Base-by-base conservation (phyloP, 1,140 invertebrate genomes). In the Propsilocerus akamusi region DNA sequence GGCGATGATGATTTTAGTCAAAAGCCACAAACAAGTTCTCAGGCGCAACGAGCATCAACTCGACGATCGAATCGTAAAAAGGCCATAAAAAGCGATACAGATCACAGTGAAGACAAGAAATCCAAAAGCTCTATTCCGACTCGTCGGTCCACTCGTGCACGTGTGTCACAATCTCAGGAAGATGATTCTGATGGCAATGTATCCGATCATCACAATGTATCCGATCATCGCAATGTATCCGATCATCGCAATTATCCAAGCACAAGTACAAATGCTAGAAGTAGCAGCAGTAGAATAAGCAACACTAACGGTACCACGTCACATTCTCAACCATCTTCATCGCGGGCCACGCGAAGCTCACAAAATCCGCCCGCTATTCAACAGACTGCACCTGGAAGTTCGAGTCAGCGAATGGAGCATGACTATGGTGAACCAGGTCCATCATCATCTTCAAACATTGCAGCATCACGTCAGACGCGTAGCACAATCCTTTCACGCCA, bases 161-260 rank as follows among this genome's bases (percentile, higher is more conserved):
- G 22, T 17, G 25, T 12, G 14, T 47, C 25, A n/a, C 46, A 25
- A 25, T 25, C 23, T 4, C 34, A 46, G 20, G 48, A 49, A 22
- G 48, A 49, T 34, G 51, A 49, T 37, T 28, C 26, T 7, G 12
- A 28, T 46, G 28, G n/a, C 32, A 24, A 14, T 34, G 46, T 20
- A 20, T 17, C 23, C 25, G 26, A 41, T 28, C 47, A 49, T 49
- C 25, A 24, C 26, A 58, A 60, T 28, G 59, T 55, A 10, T n/a
- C n/a, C n/a, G n/a, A n/a, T n/a, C n/a, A n/a, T n/a, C 20, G 34
- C 23, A 56, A 59, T 47, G 63, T 66, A 48, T 65, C 64, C 5
- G 66, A 67, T 49, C 66, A 68, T 20, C 68, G 65, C 48, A 68
- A 69, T 46, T 65, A 63, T 41, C 67, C 67, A 4, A 64, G 59